Conservation (phyloP, 2,888 invertebrate species). For the Acronicta leporina region DNA sequence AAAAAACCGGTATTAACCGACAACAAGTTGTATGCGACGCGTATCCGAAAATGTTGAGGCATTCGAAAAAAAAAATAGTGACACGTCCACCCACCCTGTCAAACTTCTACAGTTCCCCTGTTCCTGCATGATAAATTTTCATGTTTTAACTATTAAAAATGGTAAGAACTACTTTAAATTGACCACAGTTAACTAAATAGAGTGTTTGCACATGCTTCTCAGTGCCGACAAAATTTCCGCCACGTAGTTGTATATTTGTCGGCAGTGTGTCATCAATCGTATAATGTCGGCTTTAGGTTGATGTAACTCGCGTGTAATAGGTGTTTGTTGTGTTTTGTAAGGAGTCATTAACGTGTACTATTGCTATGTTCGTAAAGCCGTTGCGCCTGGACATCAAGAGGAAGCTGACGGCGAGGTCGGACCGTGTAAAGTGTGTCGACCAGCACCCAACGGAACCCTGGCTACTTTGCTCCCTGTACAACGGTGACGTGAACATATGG, state of each 20-base stretch:
- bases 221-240: conserved; percentile 51
- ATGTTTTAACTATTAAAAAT: conserved; percentile 84
- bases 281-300: conserved; percentile 72
- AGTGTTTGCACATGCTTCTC: conserved; percentile 30
- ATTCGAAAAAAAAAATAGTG: conserved; percentile 74
- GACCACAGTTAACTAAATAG: conserved; percentile 36
- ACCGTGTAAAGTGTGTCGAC: conserved; percentile 99
- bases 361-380: conserved; percentile 91
- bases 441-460: conserved; percentile 99
- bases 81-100: conserved; percentile 85
- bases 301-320: conserved; percentile 62
- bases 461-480: conserved; percentile 99
- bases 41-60: conserved; percentile 53
- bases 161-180: conserved; percentile 72
- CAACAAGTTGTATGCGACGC: conserved; percentile 6
- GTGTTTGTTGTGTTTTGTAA: conserved; percentile 52
- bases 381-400: conserved; percentile 99
- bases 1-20: conserved; percentile 53
- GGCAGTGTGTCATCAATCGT: conserved; percentile 74
- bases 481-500: conserved; percentile 99
- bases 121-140: conserved; percentile 76
- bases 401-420: conserved; percentile 98
- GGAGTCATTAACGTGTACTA: conserved; percentile 45
- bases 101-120: conserved; percentile 74
- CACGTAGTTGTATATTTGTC: conserved; percentile 68